Base-by-base conservation (phyloP, 2,113 vertebrate species). In the Illadopsis cleaveri region DNA sequence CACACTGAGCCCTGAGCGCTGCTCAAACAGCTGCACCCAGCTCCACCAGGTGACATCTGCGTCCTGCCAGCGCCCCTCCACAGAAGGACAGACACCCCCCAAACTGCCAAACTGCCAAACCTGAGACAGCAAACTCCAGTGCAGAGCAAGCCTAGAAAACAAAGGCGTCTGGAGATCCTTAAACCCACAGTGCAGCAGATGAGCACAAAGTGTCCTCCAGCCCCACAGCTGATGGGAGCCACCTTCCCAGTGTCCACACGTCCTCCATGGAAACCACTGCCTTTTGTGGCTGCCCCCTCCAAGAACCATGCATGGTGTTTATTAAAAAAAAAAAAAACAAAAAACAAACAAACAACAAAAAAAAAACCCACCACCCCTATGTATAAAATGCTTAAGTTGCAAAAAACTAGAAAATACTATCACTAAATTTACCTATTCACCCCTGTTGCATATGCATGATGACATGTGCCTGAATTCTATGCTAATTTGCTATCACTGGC, bases 41-140 rank as follows among this genome's bases (percentile, higher is more conserved):
- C 35, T 50, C 56, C 58, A 48, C 14, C 4, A 0, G 16, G 65
- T 11, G 70, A 75, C 14, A 0, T 3, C 81, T 35, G 42, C 3
- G 5, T 40, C 28, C 90, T 73, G 45, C 44, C 71, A 33, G 0
- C 0, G 1, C 23, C 31, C n/a, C 56, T 9, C 6, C 7, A 0
- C 1, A 1, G 15, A 61, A 7, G n/a, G 23, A 15, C 30, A 35
- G 44, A 6, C 22, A 54, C 19, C 9, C 8, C 45, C 17, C 12
- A 0, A 0, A 0, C 78, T 48, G 45, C 53, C 50, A 9, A 15
- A n/a, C 1, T 19, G 19, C 54, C 22, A 7, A 8, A 72, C 31
- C 22, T 0, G 8, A 20, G 38, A 51, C 3, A 27, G 37, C 17
- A 40, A 82, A 25, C 33, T 31, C n/a, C 45, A n/a, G n/a, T 9